Evolutionary conservation across 2,797 vertebrate genomes (phyloP).

Genomic region (Saguinus oedipus): DNA sequence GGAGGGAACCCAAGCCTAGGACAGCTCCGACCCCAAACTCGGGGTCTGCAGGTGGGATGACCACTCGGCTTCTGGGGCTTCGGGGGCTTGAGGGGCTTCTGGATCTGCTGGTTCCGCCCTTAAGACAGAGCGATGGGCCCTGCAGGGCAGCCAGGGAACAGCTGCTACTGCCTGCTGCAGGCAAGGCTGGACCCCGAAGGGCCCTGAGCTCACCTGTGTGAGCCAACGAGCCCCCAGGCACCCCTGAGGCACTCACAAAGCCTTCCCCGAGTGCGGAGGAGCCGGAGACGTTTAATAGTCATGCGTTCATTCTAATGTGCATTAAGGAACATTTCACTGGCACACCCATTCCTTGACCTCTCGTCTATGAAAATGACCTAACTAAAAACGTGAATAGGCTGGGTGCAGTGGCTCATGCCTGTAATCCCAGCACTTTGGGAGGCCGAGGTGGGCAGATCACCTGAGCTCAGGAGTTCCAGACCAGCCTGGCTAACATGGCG

Average conservation of each 20-base stretch:
- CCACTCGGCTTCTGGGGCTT: not conserved
- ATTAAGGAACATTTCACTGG: not conserved
- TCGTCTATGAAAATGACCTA: not conserved
- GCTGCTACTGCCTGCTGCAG: not conserved
- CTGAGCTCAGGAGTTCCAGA: not conserved
- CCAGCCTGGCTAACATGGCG: not conserved
- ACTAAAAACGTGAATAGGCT: not conserved
- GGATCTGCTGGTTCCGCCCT: not conserved
- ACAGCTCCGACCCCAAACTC: not conserved
- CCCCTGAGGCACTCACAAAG: not conserved
- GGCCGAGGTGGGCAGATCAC: not conserved
- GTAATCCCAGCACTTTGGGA: not conserved
- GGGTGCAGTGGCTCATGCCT: rapidly evolving
- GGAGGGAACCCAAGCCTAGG: not conserved
- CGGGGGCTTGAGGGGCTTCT: too few relatives aligned
- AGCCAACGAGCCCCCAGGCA: not conserved
- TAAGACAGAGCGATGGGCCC: not conserved
- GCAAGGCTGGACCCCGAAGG: not conserved
- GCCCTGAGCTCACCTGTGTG: not conserved
- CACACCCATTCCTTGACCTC: not conserved
- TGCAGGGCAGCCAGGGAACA: not conserved
- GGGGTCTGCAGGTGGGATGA: not conserved
- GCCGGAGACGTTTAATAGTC: not conserved
- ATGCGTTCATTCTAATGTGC: not conserved
- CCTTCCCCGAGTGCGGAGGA: not conserved